Evolutionary conservation across 2,113 vertebrate genomes (phyloP).

Genomic region (Phyllostomus discolor): DNA sequence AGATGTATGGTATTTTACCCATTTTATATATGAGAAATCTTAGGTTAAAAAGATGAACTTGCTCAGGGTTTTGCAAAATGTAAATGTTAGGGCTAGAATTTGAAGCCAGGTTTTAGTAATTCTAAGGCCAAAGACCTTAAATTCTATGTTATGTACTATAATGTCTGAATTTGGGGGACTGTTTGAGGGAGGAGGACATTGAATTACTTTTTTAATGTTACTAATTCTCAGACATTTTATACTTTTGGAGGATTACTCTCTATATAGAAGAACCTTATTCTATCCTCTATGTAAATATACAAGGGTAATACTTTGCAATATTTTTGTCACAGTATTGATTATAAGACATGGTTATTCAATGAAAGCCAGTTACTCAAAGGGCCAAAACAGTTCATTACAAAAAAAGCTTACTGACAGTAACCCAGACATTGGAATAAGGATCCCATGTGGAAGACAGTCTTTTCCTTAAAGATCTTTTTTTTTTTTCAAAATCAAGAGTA

Average conservation of each 20-base stretch:
- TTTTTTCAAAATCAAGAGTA: neutral
- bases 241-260: neutral
- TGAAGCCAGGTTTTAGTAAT: neutral
- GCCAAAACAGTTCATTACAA: neutral
- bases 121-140: neutral
- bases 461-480: neutral
- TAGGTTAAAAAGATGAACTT: neutral
- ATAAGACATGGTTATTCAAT: neutral
- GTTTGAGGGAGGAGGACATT: rapidly evolving
- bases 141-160: neutral
- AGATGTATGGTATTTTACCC: neutral
- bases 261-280: neutral
- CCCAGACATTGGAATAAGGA: neutral
- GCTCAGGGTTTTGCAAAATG: neutral
- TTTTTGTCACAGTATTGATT: neutral
- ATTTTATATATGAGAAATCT: neutral
- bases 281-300: neutral
- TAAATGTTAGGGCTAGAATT: neutral
- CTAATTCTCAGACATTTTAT: neutral
- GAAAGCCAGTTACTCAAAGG: neutral
- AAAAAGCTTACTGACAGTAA: neutral
- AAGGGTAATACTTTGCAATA: neutral
- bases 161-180: neutral
- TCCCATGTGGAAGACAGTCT: neutral
- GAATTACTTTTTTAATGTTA: neutral